Conservation (phyloP, 2,113 vertebrate genomes). For the Eurystomus gularis region DNA sequence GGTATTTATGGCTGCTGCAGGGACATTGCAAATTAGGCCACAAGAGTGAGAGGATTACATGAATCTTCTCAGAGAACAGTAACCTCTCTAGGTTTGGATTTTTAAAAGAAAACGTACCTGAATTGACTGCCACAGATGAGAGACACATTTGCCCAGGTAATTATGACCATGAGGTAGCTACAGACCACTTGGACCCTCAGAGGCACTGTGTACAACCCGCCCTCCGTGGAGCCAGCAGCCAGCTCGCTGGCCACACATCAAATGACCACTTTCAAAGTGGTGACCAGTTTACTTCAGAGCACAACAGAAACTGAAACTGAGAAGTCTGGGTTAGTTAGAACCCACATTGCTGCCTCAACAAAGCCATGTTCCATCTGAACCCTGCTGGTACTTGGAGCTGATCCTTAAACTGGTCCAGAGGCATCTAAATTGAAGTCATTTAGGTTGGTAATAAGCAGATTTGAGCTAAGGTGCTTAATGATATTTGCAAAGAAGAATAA, state of each 20-base stretch:
- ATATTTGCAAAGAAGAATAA: not conserved
- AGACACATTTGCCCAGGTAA: not conserved
- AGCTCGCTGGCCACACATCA: rapidly evolving
- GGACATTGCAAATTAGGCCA: not conserved
- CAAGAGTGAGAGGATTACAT: rapidly evolving
- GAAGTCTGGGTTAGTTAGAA: not conserved
- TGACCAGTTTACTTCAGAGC: not conserved
- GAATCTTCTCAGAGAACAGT: not conserved
- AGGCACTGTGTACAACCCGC: rapidly evolving
- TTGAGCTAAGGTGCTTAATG: not conserved
- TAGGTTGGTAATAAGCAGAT: not conserved
- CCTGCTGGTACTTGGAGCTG: not conserved
- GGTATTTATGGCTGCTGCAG: rapidly evolving
- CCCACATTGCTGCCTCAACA: not conserved
- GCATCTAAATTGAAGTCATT: not conserved
- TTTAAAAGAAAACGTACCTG: not conserved
- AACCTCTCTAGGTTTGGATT: not conserved
- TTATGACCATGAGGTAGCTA: not conserved
- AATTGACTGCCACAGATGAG: not conserved
- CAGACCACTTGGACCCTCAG: no score
- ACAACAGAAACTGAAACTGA: not conserved
- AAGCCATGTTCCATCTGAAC: not conserved
- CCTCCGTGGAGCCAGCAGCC: not conserved
- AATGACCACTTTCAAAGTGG: rapidly evolving
- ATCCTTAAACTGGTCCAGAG: not conserved